phyloP scores from a whole-genome alignment of 1,140 invertebrate species.

The Tachypleus tridentatus region DNA sequence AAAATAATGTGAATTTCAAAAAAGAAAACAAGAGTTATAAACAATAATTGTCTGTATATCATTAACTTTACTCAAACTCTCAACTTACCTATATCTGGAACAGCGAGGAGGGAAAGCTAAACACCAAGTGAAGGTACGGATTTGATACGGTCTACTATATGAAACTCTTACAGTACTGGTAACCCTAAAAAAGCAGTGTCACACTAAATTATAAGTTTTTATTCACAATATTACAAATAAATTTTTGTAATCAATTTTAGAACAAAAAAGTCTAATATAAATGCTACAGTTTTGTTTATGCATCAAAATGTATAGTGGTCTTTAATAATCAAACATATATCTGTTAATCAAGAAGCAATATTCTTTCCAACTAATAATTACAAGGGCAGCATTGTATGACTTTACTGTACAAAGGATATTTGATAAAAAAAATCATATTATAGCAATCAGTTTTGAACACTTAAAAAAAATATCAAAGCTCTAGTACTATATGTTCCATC shows the following conservation, averaged over 20 bases:
- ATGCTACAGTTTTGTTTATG: background rate
- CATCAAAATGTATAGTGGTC: background rate
- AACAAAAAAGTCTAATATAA: conserved; percentile 1
- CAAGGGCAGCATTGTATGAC: too few relatives aligned
- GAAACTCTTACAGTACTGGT: conserved; percentile 55
- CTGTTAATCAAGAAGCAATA: background rate
- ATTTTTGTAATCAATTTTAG: conserved; percentile 11
- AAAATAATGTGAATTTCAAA: too few relatives aligned
- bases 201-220: too few relatives aligned
- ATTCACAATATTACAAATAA: conserved; percentile 1
- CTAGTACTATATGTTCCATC: too few relatives aligned
- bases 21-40: too few relatives aligned
- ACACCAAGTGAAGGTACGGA: conserved; percentile 66
- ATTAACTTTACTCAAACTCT: too few relatives aligned
- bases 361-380: too few relatives aligned
- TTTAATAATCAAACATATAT: conserved; percentile 4
- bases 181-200: conserved; percentile 43
- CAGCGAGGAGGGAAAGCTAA: conserved; percentile 69
- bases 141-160: conserved; percentile 64
- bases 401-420: too few relatives aligned
- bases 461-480: too few relatives aligned
- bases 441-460: too few relatives aligned
- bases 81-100: conserved; percentile 53
- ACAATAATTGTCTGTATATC: too few relatives aligned
- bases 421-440: too few relatives aligned